Evolutionary conservation across 2,888 invertebrate genomes (phyloP), one percentile per base, ranked within the genome.

Genomic region (Pedicia rivosa): DNA sequence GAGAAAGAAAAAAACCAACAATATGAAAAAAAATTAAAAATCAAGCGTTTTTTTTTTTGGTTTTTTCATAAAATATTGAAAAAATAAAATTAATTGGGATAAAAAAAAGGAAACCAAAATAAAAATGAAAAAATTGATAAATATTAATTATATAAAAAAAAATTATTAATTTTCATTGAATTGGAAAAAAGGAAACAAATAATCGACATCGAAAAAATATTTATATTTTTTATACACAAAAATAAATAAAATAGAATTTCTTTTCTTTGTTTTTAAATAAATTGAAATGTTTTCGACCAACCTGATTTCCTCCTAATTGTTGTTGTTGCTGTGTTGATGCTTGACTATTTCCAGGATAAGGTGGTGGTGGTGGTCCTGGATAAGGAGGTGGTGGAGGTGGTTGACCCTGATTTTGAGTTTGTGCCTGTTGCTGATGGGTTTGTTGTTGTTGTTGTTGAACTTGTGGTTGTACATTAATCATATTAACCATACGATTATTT

Each of bases 381-480:
- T 74, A 71, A 39, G 78, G 75, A 20, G 81, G 81, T 37, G 79
- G 80, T 3, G 79, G 79, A 19, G 76, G 74, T 8, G 75, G 70
- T 17, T 60, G 57, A 5, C 55, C 56, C 20, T 61, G 50, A 3
- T 68, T 61, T 13, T 24, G 10, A 10, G 26, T n/a, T 35, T 35
- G 35, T 20, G 15, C 25, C n/a, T 24, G 26, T 16, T 25, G 29
- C 29, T 28, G 16, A 25, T 43, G 30, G 42, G 44, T 25, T 15
- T 27, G 20, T n/a, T 20, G 28, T 14, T 37, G 39, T 26, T 30
- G 35, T 15, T 31, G 32, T 17, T 48, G 47, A 8, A 29, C 14
- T 33, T 42, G 42, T 32, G 41, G 36, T 17, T 39, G 39, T 35
- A 35, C 34, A 9, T 10, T 24, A 8, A 24, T 24, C n/a, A 8